These are phyloP conservation scores for Ascaphus truei DNA, from an alignment of 2,113 vertebrate genomes.

Conservation along the genomic window DNA sequence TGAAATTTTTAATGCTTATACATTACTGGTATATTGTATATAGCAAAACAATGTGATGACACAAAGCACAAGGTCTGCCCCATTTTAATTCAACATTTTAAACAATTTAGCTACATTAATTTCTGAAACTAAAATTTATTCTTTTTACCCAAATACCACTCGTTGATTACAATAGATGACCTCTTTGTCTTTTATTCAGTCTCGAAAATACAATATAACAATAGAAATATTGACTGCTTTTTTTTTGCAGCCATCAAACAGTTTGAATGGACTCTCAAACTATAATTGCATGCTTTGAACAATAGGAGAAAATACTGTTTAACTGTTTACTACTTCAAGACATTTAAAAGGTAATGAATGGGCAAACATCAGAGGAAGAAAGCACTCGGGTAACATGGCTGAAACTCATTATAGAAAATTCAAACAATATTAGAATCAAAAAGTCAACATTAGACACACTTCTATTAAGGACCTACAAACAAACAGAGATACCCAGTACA, in stretches of 20 bases:
- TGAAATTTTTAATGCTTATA: too few species aligned
- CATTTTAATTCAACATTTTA: too few species aligned
- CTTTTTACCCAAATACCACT: too few species aligned
- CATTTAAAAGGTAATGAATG: slow-evolving; percentile 61
- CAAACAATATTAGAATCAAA: slow-evolving; percentile 91
- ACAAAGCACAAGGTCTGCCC: too few species aligned
- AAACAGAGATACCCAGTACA: slow-evolving; percentile 86
- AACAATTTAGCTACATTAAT: too few species aligned
- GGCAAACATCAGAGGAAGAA: slow-evolving; percentile 70
- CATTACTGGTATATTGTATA: too few species aligned
- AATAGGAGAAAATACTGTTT: slow-evolving; percentile 35
- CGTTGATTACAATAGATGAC: too few species aligned
- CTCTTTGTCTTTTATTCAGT: too few species aligned
- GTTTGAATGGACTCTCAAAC: not conserved
- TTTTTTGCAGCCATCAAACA: not conserved
- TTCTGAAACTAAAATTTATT: too few species aligned
- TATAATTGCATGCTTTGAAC: slow-evolving; percentile 35
- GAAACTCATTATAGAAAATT: slow-evolving; percentile 84
- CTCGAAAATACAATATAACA: slow-evolving; percentile 13
- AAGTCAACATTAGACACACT: slow-evolving; percentile 86
- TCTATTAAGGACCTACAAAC: slow-evolving; percentile 91
- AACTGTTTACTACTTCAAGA: slow-evolving; percentile 50
- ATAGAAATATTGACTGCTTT: slow-evolving; percentile 6
- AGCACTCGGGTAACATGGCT: slow-evolving; percentile 65
- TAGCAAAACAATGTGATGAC: too few species aligned